These are phyloP conservation scores for Crotalus tigris DNA, from an alignment of 2,113 vertebrate species.

Conservation along the genomic window DNA sequence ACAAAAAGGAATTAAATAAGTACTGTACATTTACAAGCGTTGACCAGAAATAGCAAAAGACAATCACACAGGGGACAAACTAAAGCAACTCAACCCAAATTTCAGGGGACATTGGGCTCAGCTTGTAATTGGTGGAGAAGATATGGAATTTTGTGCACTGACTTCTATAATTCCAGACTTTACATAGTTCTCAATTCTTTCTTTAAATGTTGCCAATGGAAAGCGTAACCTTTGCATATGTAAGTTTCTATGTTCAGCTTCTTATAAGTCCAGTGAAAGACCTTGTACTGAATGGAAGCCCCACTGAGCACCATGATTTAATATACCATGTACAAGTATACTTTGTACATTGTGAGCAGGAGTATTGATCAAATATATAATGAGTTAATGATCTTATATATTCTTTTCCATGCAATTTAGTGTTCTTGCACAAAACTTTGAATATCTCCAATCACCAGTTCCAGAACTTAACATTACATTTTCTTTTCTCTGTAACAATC, in stretches of 20 bases:
- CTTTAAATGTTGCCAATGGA: background rate
- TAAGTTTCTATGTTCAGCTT: background rate
- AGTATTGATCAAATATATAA: background rate
- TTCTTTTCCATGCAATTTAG: background rate
- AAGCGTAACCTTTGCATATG: background rate
- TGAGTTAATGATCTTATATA: background rate
- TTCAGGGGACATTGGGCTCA: background rate
- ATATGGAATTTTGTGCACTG: background rate
- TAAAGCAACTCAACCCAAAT: background rate
- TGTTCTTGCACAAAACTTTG: background rate
- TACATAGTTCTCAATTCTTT: background rate
- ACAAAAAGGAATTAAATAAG: too few species aligned
- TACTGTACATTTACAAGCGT: background rate
- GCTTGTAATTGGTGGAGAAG: background rate
- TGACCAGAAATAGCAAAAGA: background rate
- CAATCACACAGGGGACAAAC: background rate
- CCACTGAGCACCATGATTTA: background rate
- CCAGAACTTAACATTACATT: background rate
- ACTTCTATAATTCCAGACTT: background rate
- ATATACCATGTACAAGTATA: background rate
- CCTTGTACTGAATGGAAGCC: background rate
- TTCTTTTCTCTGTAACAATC: background rate
- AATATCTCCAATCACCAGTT: background rate
- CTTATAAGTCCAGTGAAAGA: background rate
- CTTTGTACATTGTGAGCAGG: background rate